Conservation (phyloP, 2,113 vertebrate genomes). For the Desmodus rotundus region DNA sequence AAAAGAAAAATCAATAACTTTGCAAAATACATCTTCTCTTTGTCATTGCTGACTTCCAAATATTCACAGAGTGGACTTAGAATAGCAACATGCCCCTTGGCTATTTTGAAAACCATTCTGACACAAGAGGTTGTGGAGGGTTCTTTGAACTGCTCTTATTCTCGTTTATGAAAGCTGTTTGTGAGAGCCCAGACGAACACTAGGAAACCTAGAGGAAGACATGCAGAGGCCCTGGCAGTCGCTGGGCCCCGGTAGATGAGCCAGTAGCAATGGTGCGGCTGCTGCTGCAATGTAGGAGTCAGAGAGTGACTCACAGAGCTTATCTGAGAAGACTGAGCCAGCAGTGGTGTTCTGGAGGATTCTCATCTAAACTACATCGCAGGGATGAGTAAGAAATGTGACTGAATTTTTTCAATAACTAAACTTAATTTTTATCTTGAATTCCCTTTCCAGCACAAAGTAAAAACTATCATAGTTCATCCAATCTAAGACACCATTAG, state of each 20-base stretch:
- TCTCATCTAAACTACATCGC: neutral
- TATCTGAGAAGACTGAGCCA: fast-evolving
- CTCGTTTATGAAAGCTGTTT: neutral
- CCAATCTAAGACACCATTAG: neutral
- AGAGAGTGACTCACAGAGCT: neutral
- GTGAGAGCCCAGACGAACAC: neutral
- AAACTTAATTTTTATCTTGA: neutral
- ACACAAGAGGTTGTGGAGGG: neutral
- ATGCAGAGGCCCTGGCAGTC: fast-evolving
- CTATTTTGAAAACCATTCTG: neutral
- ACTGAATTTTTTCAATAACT: neutral
- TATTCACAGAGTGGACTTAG: neutral
- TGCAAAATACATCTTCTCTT: neutral
- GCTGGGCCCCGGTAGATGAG: fast-evolving
- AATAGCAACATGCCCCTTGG: neutral
- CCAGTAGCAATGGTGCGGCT: fast-evolving
- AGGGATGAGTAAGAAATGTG: neutral
- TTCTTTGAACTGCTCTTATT: neutral
- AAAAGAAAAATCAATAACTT: neutral
- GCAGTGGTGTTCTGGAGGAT: neutral
- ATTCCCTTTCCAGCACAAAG: neutral
- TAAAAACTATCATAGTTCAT: neutral
- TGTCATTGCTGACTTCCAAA: neutral
- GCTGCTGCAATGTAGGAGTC: neutral
- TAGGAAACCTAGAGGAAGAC: neutral